Evolutionary conservation across 1,140 invertebrate genomes (phyloP).

Genomic region (Drosophila gunungcola): DNA sequence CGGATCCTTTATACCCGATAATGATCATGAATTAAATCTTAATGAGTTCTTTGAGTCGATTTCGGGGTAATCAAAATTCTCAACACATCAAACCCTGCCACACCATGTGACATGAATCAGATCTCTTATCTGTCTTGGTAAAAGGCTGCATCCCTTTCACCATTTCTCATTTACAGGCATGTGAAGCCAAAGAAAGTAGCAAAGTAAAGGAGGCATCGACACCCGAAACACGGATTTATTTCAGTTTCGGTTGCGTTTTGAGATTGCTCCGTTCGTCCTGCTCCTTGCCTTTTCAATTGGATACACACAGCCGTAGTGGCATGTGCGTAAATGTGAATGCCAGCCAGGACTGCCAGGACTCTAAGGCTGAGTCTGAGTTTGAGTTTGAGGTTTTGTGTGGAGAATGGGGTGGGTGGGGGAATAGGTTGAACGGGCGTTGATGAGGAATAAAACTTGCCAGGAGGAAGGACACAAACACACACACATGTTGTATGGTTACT

Average conservation of each 20-base stretch:
- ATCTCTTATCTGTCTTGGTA: conserved; percentile 26
- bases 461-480: conserved; percentile 20
- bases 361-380: conserved; percentile 7
- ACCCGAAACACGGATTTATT: conserved; percentile 68
- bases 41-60: conserved; percentile 16
- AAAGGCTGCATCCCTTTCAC: conserved; percentile 31
- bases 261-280: conserved; percentile 36
- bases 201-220: conserved; percentile 15
- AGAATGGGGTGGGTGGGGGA: conserved; percentile 5
- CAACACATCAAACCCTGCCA: conserved; percentile 6
- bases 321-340: conserved; percentile 26
- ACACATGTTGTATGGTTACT: conserved; percentile 59
- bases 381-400: not conserved
- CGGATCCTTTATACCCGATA: conserved; percentile 1
- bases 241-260: conserved; percentile 73
- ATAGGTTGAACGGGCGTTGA: conserved; percentile 54
- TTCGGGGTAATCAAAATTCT: not conserved
- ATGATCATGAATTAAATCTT: conserved; percentile 15
- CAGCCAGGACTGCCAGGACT: conserved; percentile 30
- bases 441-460: conserved; percentile 57
- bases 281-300: conserved; percentile 61
- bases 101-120: conserved; percentile 16
- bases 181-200: conserved; percentile 30
- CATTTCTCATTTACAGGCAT: conserved; percentile 35
- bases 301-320: conserved; percentile 53